These are phyloP conservation scores for Teleogryllus oceanicus DNA, from an alignment of 2,888 invertebrate species.

Conservation along the genomic window DNA sequence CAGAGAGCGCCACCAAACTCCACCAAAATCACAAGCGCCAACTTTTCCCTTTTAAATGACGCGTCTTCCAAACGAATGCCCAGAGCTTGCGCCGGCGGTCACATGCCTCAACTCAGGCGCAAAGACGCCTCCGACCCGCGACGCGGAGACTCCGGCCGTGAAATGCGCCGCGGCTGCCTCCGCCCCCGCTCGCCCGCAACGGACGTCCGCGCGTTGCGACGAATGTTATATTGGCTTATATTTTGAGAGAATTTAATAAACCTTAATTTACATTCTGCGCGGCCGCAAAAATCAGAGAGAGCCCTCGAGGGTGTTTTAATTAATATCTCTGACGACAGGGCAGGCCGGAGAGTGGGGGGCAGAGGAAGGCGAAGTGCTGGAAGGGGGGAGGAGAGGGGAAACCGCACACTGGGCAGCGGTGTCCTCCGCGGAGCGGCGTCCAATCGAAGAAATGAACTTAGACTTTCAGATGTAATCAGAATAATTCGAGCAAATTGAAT, in stretches of 20 bases:
- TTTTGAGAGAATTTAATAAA: not conserved
- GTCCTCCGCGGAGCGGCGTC: not conserved
- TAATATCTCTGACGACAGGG: not conserved
- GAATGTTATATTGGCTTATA: not conserved
- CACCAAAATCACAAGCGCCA: too few relatives aligned
- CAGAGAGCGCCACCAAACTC: too few relatives aligned
- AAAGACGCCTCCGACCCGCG: too few relatives aligned
- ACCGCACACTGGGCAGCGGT: not conserved
- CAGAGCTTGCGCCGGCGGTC: too few relatives aligned
- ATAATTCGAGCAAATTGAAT: constrained; percentile 7
- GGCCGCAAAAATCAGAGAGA: not conserved
- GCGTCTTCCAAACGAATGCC: too few relatives aligned
- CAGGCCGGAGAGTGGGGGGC: not conserved
- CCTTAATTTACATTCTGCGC: constrained; percentile 6
- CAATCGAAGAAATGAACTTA: constrained; percentile 11
- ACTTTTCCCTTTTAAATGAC: too few relatives aligned
- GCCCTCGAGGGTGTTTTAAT: constrained; percentile 7
- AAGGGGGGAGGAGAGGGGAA: not conserved
- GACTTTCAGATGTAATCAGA: constrained; percentile 18
- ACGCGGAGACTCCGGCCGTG: too few relatives aligned
- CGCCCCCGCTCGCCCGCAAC: not conserved
- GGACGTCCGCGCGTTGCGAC: not conserved
- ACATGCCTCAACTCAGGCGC: too few relatives aligned
- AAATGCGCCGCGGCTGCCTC: too few relatives aligned
- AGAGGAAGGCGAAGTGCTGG: not conserved